Percentiles rank a stretch among this genome's conserved stretches.
These are phyloP conservation scores for Phaetusa simplex DNA, from an alignment of 2,113 vertebrate species.

Conservation along the genomic window DNA sequence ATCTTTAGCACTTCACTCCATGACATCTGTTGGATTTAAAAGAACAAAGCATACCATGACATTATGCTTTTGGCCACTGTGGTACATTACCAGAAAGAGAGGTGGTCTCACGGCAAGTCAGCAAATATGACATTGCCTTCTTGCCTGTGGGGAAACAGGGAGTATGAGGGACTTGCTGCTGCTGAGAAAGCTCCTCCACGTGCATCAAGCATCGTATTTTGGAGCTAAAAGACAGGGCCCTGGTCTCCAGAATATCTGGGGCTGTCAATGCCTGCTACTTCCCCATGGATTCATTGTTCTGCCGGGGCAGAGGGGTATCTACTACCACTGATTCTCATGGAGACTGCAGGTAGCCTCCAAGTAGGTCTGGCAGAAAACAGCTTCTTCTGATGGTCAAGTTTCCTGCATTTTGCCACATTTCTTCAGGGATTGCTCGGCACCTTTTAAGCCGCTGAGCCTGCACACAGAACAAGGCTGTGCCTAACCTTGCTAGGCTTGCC, in stretches of 20 bases:
- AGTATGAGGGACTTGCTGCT: not conserved
- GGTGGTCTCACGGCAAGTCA: not conserved
- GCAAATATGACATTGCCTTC: not conserved
- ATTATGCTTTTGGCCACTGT: not conserved
- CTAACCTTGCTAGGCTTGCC: not conserved
- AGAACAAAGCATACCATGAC: not conserved
- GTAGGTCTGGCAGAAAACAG: not conserved
- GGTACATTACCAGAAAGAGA: not conserved
- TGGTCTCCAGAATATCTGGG: not conserved
- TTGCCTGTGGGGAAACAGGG: fast-evolving
- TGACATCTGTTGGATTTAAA: not conserved
- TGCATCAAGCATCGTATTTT: not conserved
- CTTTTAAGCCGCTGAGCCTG: not conserved
- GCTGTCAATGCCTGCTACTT: not conserved
- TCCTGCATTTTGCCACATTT: not conserved
- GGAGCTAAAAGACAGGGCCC: not conserved
- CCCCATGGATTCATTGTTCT: not conserved
- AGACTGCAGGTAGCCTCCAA: not conserved
- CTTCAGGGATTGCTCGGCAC: not conserved
- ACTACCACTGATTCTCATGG: not conserved
- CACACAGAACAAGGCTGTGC: not conserved
- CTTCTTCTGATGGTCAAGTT: not conserved
- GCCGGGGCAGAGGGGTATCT: not conserved
- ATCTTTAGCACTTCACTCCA: not conserved
- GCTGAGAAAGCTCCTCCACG: not conserved